A percentile compares a stretch with the other conserved stretches of the same genome.
Evolutionary conservation across 2,888 invertebrate genomes (phyloP).

Genomic region (Polydrusus pterygomalis): DNA sequence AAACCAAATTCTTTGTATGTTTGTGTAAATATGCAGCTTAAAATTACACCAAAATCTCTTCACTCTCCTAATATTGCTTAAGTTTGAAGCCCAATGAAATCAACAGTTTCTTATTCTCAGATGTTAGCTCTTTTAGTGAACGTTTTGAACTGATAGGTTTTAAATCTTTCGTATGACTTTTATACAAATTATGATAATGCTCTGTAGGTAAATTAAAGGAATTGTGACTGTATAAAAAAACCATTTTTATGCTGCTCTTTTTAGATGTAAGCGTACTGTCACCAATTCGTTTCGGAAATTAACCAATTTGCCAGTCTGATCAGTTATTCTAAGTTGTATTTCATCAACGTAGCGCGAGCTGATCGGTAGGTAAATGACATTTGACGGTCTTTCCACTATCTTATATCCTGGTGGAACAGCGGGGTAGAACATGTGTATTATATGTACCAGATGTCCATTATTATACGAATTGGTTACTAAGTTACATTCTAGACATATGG

Average conservation of each 20-base stretch:
- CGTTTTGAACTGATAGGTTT: background rate
- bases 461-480: conserved; percentile 19
- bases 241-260: conserved; percentile 1
- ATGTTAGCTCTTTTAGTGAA: too few relatives aligned
- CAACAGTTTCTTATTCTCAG: too few relatives aligned
- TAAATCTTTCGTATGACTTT: background rate
- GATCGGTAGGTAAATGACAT: conserved; percentile 66
- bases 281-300: conserved; percentile 65
- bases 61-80: too few relatives aligned
- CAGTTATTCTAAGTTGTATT: conserved; percentile 62
- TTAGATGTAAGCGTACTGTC: conserved; percentile 58
- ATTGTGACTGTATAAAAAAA: conserved; percentile 11
- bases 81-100: too few relatives aligned
- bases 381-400: conserved; percentile 60
- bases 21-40: too few relatives aligned
- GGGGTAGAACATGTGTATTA: conserved; percentile 60
- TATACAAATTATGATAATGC: background rate
- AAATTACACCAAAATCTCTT: too few relatives aligned
- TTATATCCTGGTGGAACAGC: conserved; percentile 64
- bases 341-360: conserved; percentile 59
- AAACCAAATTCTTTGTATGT: too few relatives aligned
- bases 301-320: conserved; percentile 63
- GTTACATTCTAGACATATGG: conserved; percentile 7
- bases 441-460: conserved; percentile 43
- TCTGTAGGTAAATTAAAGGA: background rate